Evolutionary conservation across 2,113 vertebrate species (phyloP).

Genomic region (Osmerus eperlanus): DNA sequence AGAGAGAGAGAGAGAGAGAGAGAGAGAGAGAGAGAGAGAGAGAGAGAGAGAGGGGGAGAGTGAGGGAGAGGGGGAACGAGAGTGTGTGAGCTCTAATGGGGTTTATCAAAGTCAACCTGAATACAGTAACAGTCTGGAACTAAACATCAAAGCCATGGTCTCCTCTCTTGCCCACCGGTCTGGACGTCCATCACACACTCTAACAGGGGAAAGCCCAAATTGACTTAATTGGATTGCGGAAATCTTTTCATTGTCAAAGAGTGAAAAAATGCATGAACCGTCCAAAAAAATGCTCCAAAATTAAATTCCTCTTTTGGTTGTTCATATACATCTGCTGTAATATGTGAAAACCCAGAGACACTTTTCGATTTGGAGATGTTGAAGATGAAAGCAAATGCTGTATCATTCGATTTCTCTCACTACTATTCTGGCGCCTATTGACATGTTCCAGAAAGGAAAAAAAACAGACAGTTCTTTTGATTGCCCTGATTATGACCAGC

Average conservation of each 20-base stretch:
- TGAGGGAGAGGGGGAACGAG: background rate
- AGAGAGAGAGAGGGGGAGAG: slow-evolving; percentile 9
- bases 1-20: no score
- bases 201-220: slow-evolving; percentile 34
- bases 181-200: slow-evolving; percentile 50
- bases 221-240: slow-evolving; percentile 49
- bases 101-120: slow-evolving; percentile 69
- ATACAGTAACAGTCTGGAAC: slow-evolving; percentile 52
- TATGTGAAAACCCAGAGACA: slow-evolving; percentile 30
- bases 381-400: slow-evolving; percentile 62
- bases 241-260: slow-evolving; percentile 46
- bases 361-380: slow-evolving; percentile 52
- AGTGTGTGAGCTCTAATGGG: slow-evolving; percentile 44
- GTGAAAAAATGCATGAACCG: slow-evolving; percentile 9
- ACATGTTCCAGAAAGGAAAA: slow-evolving; percentile 36
- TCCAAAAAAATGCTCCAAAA: slow-evolving; percentile 9
- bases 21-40: no score
- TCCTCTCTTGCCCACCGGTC: slow-evolving; percentile 40
- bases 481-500: slow-evolving; percentile 58
- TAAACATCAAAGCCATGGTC: slow-evolving; percentile 50
- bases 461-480: slow-evolving; percentile 55
- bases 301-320: background rate
- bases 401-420: slow-evolving; percentile 61
- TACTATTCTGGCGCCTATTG: slow-evolving; percentile 49
- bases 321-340: slow-evolving; percentile 20